These are phyloP conservation scores for Colius striatus DNA, from an alignment of 2,113 vertebrate species.

Conservation along the genomic window DNA sequence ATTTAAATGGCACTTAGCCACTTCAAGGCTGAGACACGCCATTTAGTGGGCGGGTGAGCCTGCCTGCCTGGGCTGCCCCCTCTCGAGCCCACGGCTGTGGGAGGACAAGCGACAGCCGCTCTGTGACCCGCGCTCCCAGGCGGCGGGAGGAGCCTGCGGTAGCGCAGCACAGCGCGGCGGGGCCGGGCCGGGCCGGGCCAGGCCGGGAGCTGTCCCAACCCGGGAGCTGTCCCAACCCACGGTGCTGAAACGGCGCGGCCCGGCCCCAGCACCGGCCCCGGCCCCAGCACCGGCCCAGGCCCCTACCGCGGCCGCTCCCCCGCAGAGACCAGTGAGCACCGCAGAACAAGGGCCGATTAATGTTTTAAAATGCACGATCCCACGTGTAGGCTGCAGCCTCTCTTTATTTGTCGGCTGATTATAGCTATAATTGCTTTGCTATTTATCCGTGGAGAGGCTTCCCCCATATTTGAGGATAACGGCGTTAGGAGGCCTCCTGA, in stretches of 20 bases:
- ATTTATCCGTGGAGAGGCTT: background rate
- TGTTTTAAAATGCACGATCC: background rate
- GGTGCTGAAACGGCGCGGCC: conserved; percentile 71
- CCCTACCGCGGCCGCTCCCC: background rate
- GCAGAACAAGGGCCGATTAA: background rate
- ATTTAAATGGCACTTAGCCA: too few relatives aligned
- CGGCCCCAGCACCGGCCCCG: too few relatives aligned
- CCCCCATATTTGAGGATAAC: background rate
- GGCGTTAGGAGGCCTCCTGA: background rate
- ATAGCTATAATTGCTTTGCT: conserved; percentile 32
- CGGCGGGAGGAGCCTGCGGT: too few relatives aligned
- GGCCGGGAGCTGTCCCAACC: conserved; percentile 70
- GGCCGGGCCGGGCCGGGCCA: too few relatives aligned
- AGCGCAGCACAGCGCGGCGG: too few relatives aligned
- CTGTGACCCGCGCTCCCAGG: too few relatives aligned
- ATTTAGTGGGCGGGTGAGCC: too few relatives aligned
- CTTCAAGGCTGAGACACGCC: too few relatives aligned
- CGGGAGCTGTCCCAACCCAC: conserved; percentile 67
- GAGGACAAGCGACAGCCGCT: too few relatives aligned
- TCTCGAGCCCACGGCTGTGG: too few relatives aligned
- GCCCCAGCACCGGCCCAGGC: too few relatives aligned
- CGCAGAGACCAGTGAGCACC: background rate
- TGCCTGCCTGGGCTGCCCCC: too few relatives aligned
- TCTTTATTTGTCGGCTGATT: conserved; percentile 22
- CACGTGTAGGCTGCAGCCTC: background rate